Evolutionary conservation across 2,797 vertebrate species (phyloP).

Genomic region (Lithobates pipiens): DNA sequence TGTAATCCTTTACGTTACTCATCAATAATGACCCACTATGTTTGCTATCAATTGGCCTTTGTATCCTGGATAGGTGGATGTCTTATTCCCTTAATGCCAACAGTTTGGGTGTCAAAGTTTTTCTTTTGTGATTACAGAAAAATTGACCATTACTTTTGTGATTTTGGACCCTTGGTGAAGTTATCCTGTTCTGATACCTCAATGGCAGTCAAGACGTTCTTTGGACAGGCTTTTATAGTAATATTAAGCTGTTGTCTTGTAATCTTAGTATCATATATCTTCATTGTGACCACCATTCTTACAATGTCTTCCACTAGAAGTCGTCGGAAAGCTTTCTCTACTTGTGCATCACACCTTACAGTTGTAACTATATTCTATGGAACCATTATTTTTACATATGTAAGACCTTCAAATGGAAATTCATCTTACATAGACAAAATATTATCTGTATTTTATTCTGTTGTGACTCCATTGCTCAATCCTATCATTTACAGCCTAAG

Average conservation of each 20-base stretch:
- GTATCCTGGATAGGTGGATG: slow-evolving; percentile 37
- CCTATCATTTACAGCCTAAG: slow-evolving; percentile 45
- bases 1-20: slow-evolving; percentile 52
- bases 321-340: slow-evolving; percentile 31
- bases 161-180: slow-evolving; percentile 34
- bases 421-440: slow-evolving; percentile 31
- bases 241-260: background rate
- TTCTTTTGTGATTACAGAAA: background rate
- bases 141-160: slow-evolving; percentile 54
- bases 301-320: slow-evolving; percentile 10
- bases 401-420: slow-evolving; percentile 13
- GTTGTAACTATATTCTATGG: slow-evolving; percentile 42
- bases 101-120: slow-evolving; percentile 45
- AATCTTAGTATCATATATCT: slow-evolving; percentile 19
- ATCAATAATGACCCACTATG: slow-evolving; percentile 44
- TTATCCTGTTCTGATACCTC: slow-evolving; percentile 39
- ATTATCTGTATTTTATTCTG: slow-evolving; percentile 35
- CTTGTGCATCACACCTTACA: slow-evolving; percentile 46
- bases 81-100: slow-evolving; percentile 59
- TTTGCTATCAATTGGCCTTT: slow-evolving; percentile 48
- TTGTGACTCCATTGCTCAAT: slow-evolving; percentile 42
- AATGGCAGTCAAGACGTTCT: background rate
- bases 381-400: slow-evolving; percentile 36
- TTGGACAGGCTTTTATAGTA: slow-evolving; percentile 16
- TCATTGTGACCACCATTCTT: slow-evolving; percentile 35